Base-by-base conservation (phyloP, 2,797 vertebrate genomes). In the Rhinogobio ventralis region DNA sequence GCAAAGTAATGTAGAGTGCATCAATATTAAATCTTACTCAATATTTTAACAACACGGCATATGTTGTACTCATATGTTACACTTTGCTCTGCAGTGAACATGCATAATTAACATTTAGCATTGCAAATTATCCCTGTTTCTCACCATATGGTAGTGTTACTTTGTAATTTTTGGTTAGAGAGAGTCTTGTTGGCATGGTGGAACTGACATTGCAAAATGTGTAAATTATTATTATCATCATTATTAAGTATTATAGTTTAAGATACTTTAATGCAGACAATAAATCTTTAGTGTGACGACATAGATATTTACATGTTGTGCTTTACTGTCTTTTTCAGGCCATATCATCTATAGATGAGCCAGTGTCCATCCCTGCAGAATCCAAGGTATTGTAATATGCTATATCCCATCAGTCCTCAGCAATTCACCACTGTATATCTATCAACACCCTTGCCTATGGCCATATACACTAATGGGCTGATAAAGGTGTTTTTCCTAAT, bases 321-420 rank as follows among this genome's bases (percentile, higher is more conserved):
- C 11, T 10, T 60, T 28, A 3, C 7, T 79, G 60, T 76, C 39
- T n/a, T 75, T 39, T 85, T 62, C 7, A 84, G 83, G 42, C 46
- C 39, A 36, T 66, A 36, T 55, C 75, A 79, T 62, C 51, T 49
- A 60, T 60, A 79, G 75, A 79, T 57, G 60, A 76, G 57, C 62
- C 46, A 4, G 46, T 77, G 17, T 25, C 73, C 17, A 76, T 77
- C 10, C 82, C n/a, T 30, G 28, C 49, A 23, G 33, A 83, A 77
- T 55, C 73, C 33, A 62, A 83, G 73, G 82, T 83, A 76, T 53
- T 36, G 39, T 55, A 73, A 82, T 5, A 60, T 73, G 19, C 13
- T 23, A 8, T 39, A 15, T 55, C n/a, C 17, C 36, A 45, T 81
- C n/a, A 72, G 7, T 42, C 39, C 7, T 67, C n/a, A 19, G 39